These are phyloP conservation scores for Asteroscopus sphinx DNA, from an alignment of 2,888 invertebrate genomes.

Conservation along the genomic window DNA sequence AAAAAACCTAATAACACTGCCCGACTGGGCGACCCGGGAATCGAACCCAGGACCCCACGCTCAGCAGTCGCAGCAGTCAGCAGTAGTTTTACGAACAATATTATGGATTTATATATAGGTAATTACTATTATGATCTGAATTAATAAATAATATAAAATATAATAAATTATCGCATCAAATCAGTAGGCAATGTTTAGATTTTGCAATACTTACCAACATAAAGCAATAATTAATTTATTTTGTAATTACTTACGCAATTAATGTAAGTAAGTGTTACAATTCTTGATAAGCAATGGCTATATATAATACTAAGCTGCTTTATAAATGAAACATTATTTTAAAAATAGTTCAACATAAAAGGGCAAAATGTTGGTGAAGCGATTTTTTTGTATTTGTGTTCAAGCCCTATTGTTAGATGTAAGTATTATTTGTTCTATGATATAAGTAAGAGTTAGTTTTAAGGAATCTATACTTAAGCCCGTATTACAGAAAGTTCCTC, in stretches of 20 bases:
- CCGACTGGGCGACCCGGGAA: too few species aligned
- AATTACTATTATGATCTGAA: too few species aligned
- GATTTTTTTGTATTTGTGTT: constrained; percentile 43
- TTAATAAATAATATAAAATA: too few species aligned
- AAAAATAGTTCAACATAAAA: background rate
- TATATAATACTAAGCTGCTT: constrained; percentile 40
- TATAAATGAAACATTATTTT: constrained; percentile 34
- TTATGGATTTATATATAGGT: too few species aligned
- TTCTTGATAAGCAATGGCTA: constrained; percentile 41
- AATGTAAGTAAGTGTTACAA: constrained; percentile 40
- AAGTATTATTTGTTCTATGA: constrained; percentile 8
- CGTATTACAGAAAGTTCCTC: too few species aligned
- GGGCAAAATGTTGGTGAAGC: constrained; percentile 42
- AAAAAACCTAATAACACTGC: too few species aligned
- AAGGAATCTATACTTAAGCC: too few species aligned
- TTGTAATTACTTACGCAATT: constrained; percentile 34
- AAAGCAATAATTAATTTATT: constrained; percentile 26
- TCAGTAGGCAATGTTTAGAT: constrained; percentile 10
- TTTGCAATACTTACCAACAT: constrained; percentile 34
- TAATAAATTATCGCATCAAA: too few species aligned
- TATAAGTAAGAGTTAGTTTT: too few species aligned
- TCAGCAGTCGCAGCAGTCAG: too few species aligned
- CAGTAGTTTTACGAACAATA: too few species aligned
- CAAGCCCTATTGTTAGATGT: constrained; percentile 42
- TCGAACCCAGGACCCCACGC: too few species aligned